A percentile compares a stretch with the other conserved stretches of the same genome.
phyloP scores from a whole-genome alignment of 2,888 invertebrate species.

The Brachypterus glaber region DNA sequence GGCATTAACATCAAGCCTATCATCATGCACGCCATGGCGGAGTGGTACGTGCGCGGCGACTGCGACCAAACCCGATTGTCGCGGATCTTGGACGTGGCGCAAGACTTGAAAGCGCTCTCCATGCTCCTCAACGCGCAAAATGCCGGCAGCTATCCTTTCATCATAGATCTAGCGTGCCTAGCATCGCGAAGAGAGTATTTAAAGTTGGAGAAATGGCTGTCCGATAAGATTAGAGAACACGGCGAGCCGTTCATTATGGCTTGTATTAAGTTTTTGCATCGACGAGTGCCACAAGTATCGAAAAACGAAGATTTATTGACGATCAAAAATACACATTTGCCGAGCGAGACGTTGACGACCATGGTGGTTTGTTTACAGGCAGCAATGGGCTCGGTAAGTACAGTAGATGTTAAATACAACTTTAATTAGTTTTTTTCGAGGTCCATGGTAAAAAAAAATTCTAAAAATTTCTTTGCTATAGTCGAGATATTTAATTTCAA shows the following conservation, averaged over 20 bases:
- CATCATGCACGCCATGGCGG: slow-evolving; percentile 95
- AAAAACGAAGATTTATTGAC: slow-evolving; percentile 54
- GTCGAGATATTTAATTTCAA: no score
- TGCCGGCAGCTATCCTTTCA: slow-evolving; percentile 80
- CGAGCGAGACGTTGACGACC: slow-evolving; percentile 82
- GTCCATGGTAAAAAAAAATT: no score
- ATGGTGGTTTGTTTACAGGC: slow-evolving; percentile 80
- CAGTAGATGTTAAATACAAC: no score
- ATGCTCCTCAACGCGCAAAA: slow-evolving; percentile 76
- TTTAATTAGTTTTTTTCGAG: no score
- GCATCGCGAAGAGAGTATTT: slow-evolving; percentile 95
- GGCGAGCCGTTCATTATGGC: slow-evolving; percentile 83
- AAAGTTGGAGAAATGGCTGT: slow-evolving; percentile 96
- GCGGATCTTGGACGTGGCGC: slow-evolving; percentile 92
- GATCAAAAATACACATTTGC: slow-evolving; percentile 77
- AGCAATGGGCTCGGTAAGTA: not conserved
- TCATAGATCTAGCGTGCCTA: slow-evolving; percentile 94
- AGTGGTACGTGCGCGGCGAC: slow-evolving; percentile 89
- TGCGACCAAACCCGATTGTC: slow-evolving; percentile 90
- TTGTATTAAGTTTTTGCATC: slow-evolving; percentile 78
- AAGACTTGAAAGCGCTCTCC: slow-evolving; percentile 87
- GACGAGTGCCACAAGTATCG: slow-evolving; percentile 78
- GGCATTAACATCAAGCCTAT: slow-evolving; percentile 62
- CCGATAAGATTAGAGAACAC: slow-evolving; percentile 93
- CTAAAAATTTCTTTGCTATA: no score